phyloP scores from a whole-genome alignment of 30 jellyfish, hydroid and myxozoan genomes.

The Nemopilema nomurai region DNA sequence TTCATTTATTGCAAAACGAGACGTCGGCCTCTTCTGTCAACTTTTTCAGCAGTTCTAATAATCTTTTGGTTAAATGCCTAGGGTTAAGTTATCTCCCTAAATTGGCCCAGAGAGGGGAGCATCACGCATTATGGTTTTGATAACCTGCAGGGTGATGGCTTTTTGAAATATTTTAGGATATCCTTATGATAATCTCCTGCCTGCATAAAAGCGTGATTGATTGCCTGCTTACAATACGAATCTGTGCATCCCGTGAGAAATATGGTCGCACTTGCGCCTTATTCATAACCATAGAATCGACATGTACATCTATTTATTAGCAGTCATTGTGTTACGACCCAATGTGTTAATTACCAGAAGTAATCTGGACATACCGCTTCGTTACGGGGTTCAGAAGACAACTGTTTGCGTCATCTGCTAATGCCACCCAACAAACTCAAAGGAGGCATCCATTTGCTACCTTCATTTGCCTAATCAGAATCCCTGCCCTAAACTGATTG shows the following conservation, averaged over 20 bases:
- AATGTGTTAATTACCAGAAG: slow-evolving; percentile 22
- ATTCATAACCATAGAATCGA: neutral
- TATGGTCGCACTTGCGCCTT: neutral
- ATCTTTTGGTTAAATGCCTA: neutral
- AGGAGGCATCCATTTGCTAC: neutral
- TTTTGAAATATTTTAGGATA: neutral
- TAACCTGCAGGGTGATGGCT: neutral
- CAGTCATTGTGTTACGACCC: slow-evolving; percentile 6
- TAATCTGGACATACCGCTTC: slow-evolving; percentile 30
- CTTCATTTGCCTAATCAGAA: neutral
- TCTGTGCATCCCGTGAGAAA: slow-evolving; percentile 28
- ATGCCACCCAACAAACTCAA: slow-evolving; percentile 24
- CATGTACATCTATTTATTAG: slow-evolving; percentile 1
- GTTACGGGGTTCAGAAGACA: slow-evolving; percentile 1
- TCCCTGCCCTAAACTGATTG: neutral
- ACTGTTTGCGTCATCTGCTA: neutral
- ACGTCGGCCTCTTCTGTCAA: neutral
- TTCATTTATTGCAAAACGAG: neutral
- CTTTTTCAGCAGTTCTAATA: neutral
- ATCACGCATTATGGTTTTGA: neutral
- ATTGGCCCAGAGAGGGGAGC: neutral
- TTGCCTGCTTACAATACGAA: neutral
- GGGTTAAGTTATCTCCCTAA: neutral
- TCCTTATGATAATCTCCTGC: slow-evolving; percentile 2
- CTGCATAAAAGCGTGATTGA: slow-evolving; percentile 7